Conservation (phyloP, 2,888 invertebrate genomes). For the Meta bourneti region DNA sequence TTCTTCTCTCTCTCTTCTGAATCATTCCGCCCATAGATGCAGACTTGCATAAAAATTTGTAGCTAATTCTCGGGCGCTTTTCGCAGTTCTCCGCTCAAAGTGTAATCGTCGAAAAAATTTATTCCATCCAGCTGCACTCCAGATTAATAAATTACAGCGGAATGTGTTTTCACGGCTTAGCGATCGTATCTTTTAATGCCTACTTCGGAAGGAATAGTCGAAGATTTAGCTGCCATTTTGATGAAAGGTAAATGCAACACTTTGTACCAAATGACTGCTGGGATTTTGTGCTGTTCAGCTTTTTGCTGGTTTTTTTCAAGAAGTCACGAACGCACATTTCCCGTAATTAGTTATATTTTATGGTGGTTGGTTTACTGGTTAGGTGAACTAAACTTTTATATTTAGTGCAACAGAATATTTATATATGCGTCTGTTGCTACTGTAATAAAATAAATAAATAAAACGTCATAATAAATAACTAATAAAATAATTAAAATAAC, state of each 20-base stretch:
- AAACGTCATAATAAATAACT: no score
- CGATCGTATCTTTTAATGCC: conserved; percentile 24
- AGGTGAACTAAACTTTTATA: no score
- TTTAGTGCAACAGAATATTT: no score
- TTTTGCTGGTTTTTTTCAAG: not conserved
- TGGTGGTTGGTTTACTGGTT: not conserved
- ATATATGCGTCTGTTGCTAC: no score
- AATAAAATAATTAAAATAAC: no score
- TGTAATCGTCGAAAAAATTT: conserved; percentile 34
- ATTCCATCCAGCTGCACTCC: conserved; percentile 14
- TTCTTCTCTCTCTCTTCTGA: conserved; percentile 6
- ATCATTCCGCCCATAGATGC: not conserved
- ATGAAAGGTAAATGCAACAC: not conserved
- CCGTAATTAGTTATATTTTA: not conserved
- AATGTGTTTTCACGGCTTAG: not conserved
- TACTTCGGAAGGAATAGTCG: not conserved
- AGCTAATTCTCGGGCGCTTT: conserved; percentile 37
- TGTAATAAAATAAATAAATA: no score
- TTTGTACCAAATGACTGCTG: not conserved
- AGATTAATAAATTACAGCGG: conserved; percentile 35
- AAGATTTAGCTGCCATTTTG: not conserved
- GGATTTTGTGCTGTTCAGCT: not conserved
- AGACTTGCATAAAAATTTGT: conserved; percentile 50
- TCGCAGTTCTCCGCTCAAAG: not conserved
- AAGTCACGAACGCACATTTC: not conserved